Percentiles rank a stretch among this genome's conserved stretches.
These are phyloP conservation scores for Meloidogyne exigua DNA, from an alignment of 1,140 invertebrate species.

Conservation along the genomic window DNA sequence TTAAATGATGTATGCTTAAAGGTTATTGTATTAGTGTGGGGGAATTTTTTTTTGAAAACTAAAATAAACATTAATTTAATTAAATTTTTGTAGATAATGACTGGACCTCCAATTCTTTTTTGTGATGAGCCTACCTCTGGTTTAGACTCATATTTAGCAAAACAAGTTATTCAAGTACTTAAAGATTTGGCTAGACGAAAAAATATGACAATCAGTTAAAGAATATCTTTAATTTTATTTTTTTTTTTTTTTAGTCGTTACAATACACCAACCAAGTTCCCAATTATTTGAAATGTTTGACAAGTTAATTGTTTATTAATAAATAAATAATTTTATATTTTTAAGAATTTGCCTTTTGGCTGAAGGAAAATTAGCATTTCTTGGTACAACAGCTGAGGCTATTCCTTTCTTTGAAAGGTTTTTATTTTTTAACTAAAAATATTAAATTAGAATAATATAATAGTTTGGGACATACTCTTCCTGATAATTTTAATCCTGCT, in stretches of 20 bases:
- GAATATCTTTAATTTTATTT: background rate
- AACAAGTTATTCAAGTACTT: constrained; percentile 71
- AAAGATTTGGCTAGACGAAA: constrained; percentile 72
- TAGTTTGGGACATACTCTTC: constrained; percentile 66
- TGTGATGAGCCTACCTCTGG: constrained; percentile 94
- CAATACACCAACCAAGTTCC: constrained; percentile 92
- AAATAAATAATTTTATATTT: background rate
- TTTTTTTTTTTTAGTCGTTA: constrained; percentile 72
- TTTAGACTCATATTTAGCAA: constrained; percentile 86
- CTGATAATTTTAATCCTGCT: constrained; percentile 85
- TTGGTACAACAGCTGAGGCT: constrained; percentile 75
- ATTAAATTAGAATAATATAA: background rate
- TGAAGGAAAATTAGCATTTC: constrained; percentile 84
- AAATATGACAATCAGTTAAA: constrained; percentile 77
- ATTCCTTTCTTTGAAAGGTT: constrained; percentile 32
- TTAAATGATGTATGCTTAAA: too few species aligned
- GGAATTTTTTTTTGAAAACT: too few species aligned
- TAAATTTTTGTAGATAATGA: constrained; percentile 73
- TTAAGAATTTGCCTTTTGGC: constrained; percentile 70
- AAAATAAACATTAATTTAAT: too few species aligned
- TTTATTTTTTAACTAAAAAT: background rate
- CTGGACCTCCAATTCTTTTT: constrained; percentile 88
- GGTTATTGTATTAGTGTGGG: too few species aligned
- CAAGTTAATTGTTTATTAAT: constrained; percentile 65
- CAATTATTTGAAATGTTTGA: constrained; percentile 89